phyloP scores from a whole-genome alignment of 1,140 invertebrate genomes.

The Drosophila santomea region DNA sequence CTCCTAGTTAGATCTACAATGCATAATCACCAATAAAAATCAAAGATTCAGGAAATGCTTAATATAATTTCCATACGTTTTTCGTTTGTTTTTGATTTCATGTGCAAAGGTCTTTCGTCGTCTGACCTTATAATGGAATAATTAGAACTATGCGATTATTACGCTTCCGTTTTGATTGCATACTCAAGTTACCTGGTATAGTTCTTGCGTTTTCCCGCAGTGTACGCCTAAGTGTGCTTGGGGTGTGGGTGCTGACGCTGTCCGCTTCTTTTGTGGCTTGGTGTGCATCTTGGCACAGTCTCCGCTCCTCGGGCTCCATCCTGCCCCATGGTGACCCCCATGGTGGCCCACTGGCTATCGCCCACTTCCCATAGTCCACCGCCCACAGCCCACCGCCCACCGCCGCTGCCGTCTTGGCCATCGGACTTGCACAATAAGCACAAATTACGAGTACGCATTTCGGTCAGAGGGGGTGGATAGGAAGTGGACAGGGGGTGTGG shows the following conservation, averaged over 20 bases:
- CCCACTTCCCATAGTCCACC: background rate
- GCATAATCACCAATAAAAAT: too few relatives aligned
- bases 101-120: too few relatives aligned
- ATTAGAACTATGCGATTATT: too few relatives aligned
- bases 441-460: conserved; percentile 76
- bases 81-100: too few relatives aligned
- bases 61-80: too few relatives aligned
- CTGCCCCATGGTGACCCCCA: background rate
- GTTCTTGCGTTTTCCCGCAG: background rate
- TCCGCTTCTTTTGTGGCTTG: conserved; percentile 71
- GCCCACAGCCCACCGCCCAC: background rate
- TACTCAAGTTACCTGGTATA: too few relatives aligned
- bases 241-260: conserved; percentile 39
- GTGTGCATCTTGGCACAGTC: conserved; percentile 61
- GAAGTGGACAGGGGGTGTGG: background rate
- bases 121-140: too few relatives aligned
- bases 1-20: too few relatives aligned
- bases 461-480: conserved; percentile 5
- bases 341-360: too few relatives aligned
- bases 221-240: conserved; percentile 5
- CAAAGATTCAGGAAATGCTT: too few relatives aligned
- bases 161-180: too few relatives aligned
- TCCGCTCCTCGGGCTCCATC: conserved; percentile 2
- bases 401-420: conserved; percentile 25
- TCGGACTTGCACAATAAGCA: conserved; percentile 70